These are phyloP conservation scores for Pseudoips prasinana DNA, from an alignment of 2,888 invertebrate genomes.

Conservation along the genomic window DNA sequence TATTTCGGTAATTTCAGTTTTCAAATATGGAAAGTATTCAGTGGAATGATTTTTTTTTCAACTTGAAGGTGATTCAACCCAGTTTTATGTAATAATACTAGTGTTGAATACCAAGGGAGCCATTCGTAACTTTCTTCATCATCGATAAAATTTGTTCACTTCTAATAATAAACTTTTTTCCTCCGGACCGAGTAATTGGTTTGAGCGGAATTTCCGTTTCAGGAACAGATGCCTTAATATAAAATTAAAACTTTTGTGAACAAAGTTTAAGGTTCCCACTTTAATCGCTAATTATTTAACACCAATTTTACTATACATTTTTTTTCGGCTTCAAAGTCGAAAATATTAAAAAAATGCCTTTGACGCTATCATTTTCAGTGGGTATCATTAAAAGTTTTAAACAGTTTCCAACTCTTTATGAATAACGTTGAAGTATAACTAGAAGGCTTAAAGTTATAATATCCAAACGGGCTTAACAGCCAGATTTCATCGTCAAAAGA, in stretches of 20 bases:
- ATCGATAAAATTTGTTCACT: constrained; percentile 41
- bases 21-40: too few species aligned
- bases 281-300: constrained; percentile 26
- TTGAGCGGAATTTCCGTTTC: constrained; percentile 35
- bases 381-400: constrained; percentile 26
- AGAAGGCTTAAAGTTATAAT: constrained; percentile 10
- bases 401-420: constrained; percentile 15
- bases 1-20: too few species aligned
- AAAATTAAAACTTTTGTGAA: constrained; percentile 48
- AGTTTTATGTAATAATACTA: constrained; percentile 27
- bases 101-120: constrained; percentile 24
- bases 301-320: constrained; percentile 12
- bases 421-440: constrained; percentile 3
- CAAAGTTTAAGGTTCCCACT: constrained; percentile 33
- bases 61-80: too few species aligned
- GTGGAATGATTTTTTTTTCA: too few species aligned
- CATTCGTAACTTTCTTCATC: constrained; percentile 39
- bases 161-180: constrained; percentile 51
- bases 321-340: constrained; percentile 5
- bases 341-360: constrained; percentile 8
- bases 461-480: constrained; percentile 3
- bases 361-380: constrained; percentile 14
- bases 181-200: constrained; percentile 41
- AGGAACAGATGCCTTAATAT: constrained; percentile 45
- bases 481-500: background rate